A percentile compares a stretch with the other conserved stretches of the same genome.
phyloP scores from a whole-genome alignment of 2,113 vertebrate species.

The Lycaon pictus region DNA sequence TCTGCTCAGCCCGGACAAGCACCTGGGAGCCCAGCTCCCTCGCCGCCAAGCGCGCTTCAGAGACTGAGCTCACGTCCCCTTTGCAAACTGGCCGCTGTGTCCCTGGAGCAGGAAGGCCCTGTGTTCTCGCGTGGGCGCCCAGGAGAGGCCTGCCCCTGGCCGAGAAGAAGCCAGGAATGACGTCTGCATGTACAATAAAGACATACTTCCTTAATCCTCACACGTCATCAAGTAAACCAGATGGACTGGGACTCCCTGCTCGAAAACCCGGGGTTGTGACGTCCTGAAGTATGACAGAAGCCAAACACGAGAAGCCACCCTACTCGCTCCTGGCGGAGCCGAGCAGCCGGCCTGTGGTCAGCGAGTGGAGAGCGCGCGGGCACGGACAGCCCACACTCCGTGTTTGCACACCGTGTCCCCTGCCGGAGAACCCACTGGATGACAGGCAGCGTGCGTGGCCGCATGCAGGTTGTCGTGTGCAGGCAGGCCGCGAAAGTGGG shows the following conservation, averaged over 20 bases:
- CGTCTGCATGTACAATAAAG: fast-evolving
- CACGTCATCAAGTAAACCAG: fast-evolving
- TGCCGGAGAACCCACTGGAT: background rate
- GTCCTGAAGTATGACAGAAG: background rate
- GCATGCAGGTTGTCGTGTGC: fast-evolving
- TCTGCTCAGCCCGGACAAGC: too few species aligned
- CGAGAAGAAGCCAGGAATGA: background rate
- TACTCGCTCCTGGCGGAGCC: background rate
- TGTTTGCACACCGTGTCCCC: background rate
- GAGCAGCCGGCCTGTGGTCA: background rate
- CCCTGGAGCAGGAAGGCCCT: background rate
- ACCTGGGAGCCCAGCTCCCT: background rate
- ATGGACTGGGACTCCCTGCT: background rate
- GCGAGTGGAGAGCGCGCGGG: background rate
- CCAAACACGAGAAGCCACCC: background rate
- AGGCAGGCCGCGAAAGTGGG: background rate
- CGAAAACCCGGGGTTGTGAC: background rate
- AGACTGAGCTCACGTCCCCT: too few species aligned
- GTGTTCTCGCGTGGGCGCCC: background rate
- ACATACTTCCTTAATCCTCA: fast-evolving
- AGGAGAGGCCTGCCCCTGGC: background rate
- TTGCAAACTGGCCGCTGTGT: background rate
- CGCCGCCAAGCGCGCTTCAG: background rate
- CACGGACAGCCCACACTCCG: background rate
- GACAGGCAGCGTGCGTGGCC: fast-evolving